Evolutionary conservation across 2,113 vertebrate species (phyloP).

Genomic region (Urocitellus parryii): DNA sequence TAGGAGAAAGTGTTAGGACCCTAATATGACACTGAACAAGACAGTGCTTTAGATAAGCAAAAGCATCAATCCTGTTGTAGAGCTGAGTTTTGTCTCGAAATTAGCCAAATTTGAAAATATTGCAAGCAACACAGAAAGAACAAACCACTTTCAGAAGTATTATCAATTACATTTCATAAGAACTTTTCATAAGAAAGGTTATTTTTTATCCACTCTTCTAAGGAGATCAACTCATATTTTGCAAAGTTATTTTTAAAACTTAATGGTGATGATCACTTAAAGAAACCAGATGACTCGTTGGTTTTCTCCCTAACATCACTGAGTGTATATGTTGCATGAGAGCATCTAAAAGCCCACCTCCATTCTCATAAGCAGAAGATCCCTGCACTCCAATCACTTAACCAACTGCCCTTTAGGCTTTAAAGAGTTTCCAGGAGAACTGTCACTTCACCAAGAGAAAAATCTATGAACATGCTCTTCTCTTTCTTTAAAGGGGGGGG

Average conservation of each 20-base stretch:
- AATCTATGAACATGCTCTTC: not conserved
- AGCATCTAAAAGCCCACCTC: not conserved
- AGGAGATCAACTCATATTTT: not conserved
- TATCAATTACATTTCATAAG: not conserved
- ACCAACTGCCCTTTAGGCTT: not conserved
- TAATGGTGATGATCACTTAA: not conserved
- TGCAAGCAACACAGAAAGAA: not conserved
- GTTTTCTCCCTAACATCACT: not conserved
- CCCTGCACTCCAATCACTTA: not conserved
- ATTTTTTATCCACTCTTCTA: not conserved
- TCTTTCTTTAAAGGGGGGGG: not conserved
- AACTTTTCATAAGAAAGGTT: not conserved
- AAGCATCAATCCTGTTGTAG: not conserved
- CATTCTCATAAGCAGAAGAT: not conserved
- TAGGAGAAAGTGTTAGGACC: not conserved
- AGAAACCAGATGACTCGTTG: not conserved
- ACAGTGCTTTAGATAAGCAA: not conserved
- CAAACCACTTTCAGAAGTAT: not conserved
- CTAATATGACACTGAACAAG: not conserved
- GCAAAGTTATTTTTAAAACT: not conserved
- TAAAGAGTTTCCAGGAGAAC: not conserved
- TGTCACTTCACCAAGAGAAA: slow-evolving; percentile 25
- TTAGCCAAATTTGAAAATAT: not conserved
- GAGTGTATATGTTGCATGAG: not conserved
- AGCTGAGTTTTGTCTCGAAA: slow-evolving; percentile 8